phyloP scores from a whole-genome alignment of 2,888 invertebrate species.

The Sialis fuliginosa region DNA sequence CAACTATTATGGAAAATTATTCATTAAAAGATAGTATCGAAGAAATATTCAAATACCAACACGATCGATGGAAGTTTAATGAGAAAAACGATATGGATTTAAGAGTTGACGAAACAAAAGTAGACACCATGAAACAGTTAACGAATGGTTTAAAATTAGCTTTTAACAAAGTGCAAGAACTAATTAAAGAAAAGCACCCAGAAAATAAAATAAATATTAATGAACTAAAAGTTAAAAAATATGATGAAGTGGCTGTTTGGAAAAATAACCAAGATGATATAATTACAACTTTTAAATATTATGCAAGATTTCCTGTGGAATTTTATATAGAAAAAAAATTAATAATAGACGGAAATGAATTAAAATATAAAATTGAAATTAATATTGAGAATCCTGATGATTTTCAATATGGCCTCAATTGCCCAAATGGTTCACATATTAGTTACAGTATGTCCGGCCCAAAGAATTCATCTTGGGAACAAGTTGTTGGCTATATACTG shows the following conservation, averaged over 20 bases:
- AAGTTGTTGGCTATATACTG: neutral
- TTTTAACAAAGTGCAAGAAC: neutral
- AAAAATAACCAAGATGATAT: neutral
- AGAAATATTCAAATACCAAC: neutral
- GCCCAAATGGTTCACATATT: neutral
- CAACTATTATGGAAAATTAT: slow-evolving; percentile 1
- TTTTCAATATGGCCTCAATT: neutral
- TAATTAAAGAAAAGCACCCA: neutral
- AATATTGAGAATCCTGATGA: neutral
- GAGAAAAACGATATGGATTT: neutral
- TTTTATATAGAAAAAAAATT: neutral
- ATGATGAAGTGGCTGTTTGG: too few relatives aligned
- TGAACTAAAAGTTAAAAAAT: neutral
- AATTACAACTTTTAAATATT: neutral
- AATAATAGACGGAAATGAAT: neutral
- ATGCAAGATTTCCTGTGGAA: neutral
- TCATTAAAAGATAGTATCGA: neutral
- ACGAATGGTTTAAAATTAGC: neutral
- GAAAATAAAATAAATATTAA: neutral
- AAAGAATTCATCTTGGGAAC: too few relatives aligned
- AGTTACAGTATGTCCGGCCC: neutral
- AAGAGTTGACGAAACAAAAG: neutral
- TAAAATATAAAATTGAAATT: neutral
- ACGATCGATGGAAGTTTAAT: neutral
- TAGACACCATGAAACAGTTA: neutral